Conservation (phyloP, 2,797 vertebrate genomes). For the Leucoraja ocellata region DNA sequence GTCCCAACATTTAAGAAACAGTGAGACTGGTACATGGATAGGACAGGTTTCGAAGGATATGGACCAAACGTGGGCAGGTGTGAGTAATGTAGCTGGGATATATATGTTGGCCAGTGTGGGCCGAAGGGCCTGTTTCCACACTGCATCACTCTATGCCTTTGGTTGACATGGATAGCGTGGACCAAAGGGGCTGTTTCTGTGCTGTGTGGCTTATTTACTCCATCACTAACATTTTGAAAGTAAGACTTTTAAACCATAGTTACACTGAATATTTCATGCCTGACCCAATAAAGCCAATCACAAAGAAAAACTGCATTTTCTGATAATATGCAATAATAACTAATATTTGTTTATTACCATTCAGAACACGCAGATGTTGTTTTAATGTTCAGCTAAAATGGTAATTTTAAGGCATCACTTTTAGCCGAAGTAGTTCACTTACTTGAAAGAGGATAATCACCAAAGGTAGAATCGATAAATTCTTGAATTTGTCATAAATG, state of each 20-base stretch:
- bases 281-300: not conserved
- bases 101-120: too few species aligned
- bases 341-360: not conserved
- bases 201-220: not conserved
- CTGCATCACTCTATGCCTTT: too few species aligned
- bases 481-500: not conserved
- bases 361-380: not conserved
- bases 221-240: not conserved
- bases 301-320: not conserved
- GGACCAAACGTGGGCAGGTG: too few species aligned
- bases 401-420: not conserved
- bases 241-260: not conserved
- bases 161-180: too few species aligned
- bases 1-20: too few species aligned
- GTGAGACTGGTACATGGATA: too few species aligned
- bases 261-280: not conserved
- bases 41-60: too few species aligned
- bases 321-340: not conserved
- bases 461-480: not conserved
- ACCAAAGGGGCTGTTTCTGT: too few species aligned
- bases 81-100: too few species aligned
- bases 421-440: not conserved
- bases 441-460: not conserved
- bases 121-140: too few species aligned
- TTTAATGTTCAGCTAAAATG: not conserved